phyloP scores from a whole-genome alignment of 2,797 vertebrate genomes.

The Phalloptychus januarius region DNA sequence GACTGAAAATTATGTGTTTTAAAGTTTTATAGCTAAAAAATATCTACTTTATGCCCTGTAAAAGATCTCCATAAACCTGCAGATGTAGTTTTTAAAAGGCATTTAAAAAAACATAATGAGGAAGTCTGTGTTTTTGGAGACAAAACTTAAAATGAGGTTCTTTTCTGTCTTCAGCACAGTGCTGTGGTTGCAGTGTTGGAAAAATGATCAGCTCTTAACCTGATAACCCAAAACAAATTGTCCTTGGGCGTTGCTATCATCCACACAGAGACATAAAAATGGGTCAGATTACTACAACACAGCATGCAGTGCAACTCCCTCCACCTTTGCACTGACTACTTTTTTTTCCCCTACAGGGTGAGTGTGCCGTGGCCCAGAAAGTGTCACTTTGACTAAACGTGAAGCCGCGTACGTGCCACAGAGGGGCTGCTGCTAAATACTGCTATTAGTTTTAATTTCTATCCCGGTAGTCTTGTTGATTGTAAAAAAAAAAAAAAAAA shows the following conservation, averaged over 20 bases:
- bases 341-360: slow-evolving; percentile 13
- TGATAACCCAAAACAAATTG: slow-evolving; percentile 3
- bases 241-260: background rate
- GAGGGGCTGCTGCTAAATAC: slow-evolving; percentile 25
- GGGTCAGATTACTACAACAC: slow-evolving; percentile 24
- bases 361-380: slow-evolving; percentile 18
- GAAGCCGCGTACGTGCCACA: slow-evolving; percentile 17
- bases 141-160: background rate
- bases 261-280: slow-evolving; percentile 3
- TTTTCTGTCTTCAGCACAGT: background rate
- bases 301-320: background rate
- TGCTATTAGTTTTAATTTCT: slow-evolving; percentile 44
- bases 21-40: background rate
- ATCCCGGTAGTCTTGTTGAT: slow-evolving; percentile 26
- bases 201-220: background rate
- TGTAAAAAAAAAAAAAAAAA: background rate
- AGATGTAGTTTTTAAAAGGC: background rate
- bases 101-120: background rate
- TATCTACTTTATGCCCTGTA: background rate
- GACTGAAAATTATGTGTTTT: too few species aligned
- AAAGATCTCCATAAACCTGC: background rate
- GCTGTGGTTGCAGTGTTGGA: background rate
- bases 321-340: slow-evolving; percentile 13
- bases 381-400: slow-evolving; percentile 40
- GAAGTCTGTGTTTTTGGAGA: background rate